These are phyloP conservation scores for Therioaphis trifolii DNA, from an alignment of 2,888 invertebrate species.

Conservation along the genomic window DNA sequence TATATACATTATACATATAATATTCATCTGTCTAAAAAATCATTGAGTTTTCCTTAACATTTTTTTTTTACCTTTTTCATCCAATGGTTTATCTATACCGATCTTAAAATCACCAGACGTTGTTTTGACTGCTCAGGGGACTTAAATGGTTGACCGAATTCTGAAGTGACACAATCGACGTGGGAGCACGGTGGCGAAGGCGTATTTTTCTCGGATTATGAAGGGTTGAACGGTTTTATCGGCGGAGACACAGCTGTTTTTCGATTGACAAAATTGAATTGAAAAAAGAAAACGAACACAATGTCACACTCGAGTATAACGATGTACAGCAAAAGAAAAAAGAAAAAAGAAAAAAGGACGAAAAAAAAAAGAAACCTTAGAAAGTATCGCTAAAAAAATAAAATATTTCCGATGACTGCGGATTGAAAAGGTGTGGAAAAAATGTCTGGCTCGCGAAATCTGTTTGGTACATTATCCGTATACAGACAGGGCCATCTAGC, in stretches of 20 bases:
- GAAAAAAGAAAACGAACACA: not conserved
- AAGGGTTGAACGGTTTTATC: conserved; percentile 55
- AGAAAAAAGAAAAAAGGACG: not conserved
- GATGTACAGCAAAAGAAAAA: not conserved
- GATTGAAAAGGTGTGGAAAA: no score
- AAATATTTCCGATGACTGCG: no score
- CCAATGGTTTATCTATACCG: conserved; percentile 10
- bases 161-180: conserved; percentile 55
- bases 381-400: not conserved
- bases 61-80: conserved; percentile 3
- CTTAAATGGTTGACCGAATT: conserved; percentile 49
- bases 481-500: conserved; percentile 54
- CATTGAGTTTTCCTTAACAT: conserved; percentile 37
- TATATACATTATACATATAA: not conserved
- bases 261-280: conserved; percentile 55
- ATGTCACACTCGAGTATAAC: conserved; percentile 30
- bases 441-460: no score
- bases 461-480: not conserved
- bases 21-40: not conserved
- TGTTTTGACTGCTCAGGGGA: conserved; percentile 48
- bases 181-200: conserved; percentile 7
- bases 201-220: conserved; percentile 55
- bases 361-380: not conserved
- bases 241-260: conserved; percentile 45
- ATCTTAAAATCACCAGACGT: conserved; percentile 55